A percentile compares a stretch with the other conserved stretches of the same genome.
Evolutionary conservation across 2,797 vertebrate genomes (phyloP).

Genomic region (Aplochiton taeniatus): DNA sequence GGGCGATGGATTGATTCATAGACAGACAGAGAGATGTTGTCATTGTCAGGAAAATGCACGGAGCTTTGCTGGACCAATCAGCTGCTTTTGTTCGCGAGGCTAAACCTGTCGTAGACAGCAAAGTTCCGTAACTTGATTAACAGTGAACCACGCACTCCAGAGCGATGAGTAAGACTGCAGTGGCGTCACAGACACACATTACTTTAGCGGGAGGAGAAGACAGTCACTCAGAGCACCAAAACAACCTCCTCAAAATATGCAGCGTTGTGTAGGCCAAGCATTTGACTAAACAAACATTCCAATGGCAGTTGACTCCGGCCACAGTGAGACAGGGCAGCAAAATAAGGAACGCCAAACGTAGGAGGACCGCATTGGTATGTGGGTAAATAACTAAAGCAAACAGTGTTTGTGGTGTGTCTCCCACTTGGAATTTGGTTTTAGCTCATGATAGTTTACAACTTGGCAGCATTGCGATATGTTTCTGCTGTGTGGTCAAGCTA

Average conservation of each 20-base stretch:
- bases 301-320: constrained; percentile 30
- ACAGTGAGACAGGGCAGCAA: not conserved
- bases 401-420: no score
- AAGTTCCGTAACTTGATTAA: constrained; percentile 35
- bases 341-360: no score
- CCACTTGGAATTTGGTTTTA: no score
- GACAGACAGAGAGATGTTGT: no score
- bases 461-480: no score
- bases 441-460: no score
- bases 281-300: constrained; percentile 36
- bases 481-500: no score
- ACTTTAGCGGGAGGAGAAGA: constrained; percentile 36
- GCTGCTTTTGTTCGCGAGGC: not conserved
- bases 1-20: no score
- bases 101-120: constrained; percentile 25
- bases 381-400: no score
- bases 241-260: constrained; percentile 40
- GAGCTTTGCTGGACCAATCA: not conserved
- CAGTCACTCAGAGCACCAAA: constrained; percentile 40
- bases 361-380: no score
- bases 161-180: constrained; percentile 33
- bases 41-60: no score
- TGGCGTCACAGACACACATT: constrained; percentile 16
- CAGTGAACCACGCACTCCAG: constrained; percentile 40
- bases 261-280: constrained; percentile 31